Evolutionary conservation across 2,113 vertebrate species (phyloP).

Genomic region (Ondatra zibethicus): DNA sequence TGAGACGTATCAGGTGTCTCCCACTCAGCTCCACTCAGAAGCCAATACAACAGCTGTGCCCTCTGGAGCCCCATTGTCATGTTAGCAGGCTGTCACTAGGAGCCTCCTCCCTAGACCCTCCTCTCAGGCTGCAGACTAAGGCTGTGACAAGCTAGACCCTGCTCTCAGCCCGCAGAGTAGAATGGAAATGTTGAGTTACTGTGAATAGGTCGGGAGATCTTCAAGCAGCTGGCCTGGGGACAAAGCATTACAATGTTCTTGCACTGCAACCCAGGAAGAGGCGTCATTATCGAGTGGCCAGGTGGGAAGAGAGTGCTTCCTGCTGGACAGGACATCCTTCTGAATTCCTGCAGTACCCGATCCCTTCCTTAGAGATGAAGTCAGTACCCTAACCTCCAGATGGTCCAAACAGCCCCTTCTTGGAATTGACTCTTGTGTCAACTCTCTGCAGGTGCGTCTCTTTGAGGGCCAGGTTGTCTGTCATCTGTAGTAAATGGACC

Average conservation of each 20-base stretch:
- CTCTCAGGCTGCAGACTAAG: not conserved
- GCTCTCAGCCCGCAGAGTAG: not conserved
- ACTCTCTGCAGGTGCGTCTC: not conserved
- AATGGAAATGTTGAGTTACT: not conserved
- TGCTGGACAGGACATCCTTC: too few species aligned
- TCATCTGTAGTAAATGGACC: not conserved
- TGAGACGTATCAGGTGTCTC: fast-evolving
- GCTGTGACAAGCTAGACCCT: not conserved
- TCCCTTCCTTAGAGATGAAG: not conserved
- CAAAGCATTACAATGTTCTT: not conserved
- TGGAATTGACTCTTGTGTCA: too few species aligned
- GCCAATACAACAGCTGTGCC: fast-evolving
- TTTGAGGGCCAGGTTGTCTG: not conserved
- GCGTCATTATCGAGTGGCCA: not conserved
- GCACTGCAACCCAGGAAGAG: not conserved
- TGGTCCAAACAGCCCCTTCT: not conserved
- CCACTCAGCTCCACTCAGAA: not conserved
- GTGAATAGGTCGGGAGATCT: not conserved
- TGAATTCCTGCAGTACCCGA: fast-evolving
- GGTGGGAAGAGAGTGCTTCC: not conserved
- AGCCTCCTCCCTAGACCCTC: not conserved
- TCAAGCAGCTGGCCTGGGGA: not conserved
- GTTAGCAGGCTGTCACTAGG: too few species aligned
- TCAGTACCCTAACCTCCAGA: not conserved
- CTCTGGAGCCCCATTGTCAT: not conserved